A percentile compares a stretch with the other conserved stretches of the same genome.
phyloP scores from a whole-genome alignment of 2,113 vertebrate species.

The Solea senegalensis region DNA sequence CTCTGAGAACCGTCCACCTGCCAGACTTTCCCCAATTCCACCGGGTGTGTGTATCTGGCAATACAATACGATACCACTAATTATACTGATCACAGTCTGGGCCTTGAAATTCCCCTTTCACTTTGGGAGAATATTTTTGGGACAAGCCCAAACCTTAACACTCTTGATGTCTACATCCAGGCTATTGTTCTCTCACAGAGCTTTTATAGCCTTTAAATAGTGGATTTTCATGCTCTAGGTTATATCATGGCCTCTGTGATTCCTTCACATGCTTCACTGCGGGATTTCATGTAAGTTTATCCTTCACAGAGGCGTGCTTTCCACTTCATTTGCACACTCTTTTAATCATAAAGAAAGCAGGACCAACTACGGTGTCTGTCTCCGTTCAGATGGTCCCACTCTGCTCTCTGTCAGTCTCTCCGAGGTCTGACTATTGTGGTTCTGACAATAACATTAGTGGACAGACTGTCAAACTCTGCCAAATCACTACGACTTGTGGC shows the following conservation, averaged over 20 bases:
- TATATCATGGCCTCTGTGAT: not conserved
- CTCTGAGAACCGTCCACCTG: slow-evolving; percentile 59
- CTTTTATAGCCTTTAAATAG: not conserved
- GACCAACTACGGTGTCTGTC: slow-evolving; percentile 10
- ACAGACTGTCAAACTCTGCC: slow-evolving; percentile 57
- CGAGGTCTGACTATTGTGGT: slow-evolving; percentile 67
- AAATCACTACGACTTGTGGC: slow-evolving; percentile 52
- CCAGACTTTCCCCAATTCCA: slow-evolving; percentile 62
- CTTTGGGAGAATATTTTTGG: slow-evolving; percentile 53
- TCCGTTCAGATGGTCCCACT: slow-evolving; percentile 11
- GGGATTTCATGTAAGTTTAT: slow-evolving; percentile 1
- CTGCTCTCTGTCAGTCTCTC: slow-evolving; percentile 62
- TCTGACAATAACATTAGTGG: slow-evolving; percentile 59
- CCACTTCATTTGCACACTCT: slow-evolving; percentile 13
- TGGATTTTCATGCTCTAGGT: not conserved
- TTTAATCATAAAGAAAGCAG: not conserved
- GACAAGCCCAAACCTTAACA: slow-evolving; percentile 45
- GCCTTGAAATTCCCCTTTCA: slow-evolving; percentile 60
- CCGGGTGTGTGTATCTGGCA: slow-evolving; percentile 66
- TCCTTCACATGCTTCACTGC: not conserved
- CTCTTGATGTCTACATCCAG: slow-evolving; percentile 49
- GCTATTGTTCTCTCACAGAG: slow-evolving; percentile 53
- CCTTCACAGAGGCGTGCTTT: slow-evolving; percentile 2
- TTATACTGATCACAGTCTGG: slow-evolving; percentile 72
- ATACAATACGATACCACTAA: slow-evolving; percentile 64